Base-by-base conservation (phyloP, 92 coral and sea anemone genomes). In the Porites evermanni region DNA sequence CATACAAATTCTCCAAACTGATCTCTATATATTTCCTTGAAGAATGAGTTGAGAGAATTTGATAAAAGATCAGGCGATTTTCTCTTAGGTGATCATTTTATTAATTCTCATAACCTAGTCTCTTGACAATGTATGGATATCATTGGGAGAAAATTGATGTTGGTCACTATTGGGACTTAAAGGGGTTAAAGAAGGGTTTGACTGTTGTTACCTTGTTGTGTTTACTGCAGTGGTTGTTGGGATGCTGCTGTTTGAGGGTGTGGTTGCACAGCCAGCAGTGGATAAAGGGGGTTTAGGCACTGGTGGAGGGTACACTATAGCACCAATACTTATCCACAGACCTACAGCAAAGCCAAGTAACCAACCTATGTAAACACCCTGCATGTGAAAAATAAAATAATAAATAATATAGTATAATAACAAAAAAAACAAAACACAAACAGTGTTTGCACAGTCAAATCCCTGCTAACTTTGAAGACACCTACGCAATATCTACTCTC, bases 271-370 rank as follows among this genome's bases (percentile, higher is more conserved):
- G 1, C 93, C 92, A 19, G 78, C 75, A 3, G 95, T 95, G 74
- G 98, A 92, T 64, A 90, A 78, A 2, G 94, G 97, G 19, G 99
- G 92, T 70, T 81, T 70, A 20, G 75, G 24, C 26, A 91, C 67
- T 3, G 99, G 98, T 7, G 99, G 97, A 67, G 89, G 96, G 76
- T 95, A 91, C 47, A 97, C 54, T 44, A 86, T 94, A 7, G 98
- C 94, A 24, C 99, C 99, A 52, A 97, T 88, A 14, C 93, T 95
- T 53, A 97, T 93, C 94, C 98, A 97, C 83, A 97, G 82, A 14
- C 99, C 99, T 21, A 95, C 56, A 17, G 87, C 84, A 83, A 97
- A 89, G 50, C 99, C 99, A 59, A 91, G 56, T 44, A 93, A 13
- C 20, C 95, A 79, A 3, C 99, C 99, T 53, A 93, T 67, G 52